Conservation (phyloP, 2,888 invertebrate genomes). For the Neria commutata region DNA sequence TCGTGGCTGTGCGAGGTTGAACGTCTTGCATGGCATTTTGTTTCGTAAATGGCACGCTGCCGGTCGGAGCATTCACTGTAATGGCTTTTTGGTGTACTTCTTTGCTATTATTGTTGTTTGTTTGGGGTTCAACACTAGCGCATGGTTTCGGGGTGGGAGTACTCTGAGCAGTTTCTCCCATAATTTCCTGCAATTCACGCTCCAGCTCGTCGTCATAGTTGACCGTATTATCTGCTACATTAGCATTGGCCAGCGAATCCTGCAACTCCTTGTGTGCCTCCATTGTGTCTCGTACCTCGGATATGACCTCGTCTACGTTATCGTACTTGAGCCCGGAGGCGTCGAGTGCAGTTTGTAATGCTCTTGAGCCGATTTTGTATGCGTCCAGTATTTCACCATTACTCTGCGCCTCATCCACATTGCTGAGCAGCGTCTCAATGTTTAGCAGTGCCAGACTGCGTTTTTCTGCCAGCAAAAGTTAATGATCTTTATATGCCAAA, state of each 20-base stretch:
- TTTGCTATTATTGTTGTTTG: too few relatives aligned
- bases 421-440: constrained; percentile 66
- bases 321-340: constrained; percentile 72
- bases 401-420: constrained; percentile 67
- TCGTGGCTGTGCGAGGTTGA: constrained; percentile 29
- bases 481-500: not conserved
- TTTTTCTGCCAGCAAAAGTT: constrained; percentile 59
- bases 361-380: constrained; percentile 71
- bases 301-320: constrained; percentile 73
- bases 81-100: too few relatives aligned
- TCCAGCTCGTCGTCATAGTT: constrained; percentile 65
- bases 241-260: constrained; percentile 62
- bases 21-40: too few relatives aligned
- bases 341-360: constrained; percentile 71
- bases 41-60: constrained; percentile 14
- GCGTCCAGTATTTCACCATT: constrained; percentile 67
- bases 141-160: too few relatives aligned
- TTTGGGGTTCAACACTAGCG: too few relatives aligned
- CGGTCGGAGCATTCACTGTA: too few relatives aligned
- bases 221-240: constrained; percentile 48
- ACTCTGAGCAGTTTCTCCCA: constrained; percentile 51
- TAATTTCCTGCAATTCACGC: constrained; percentile 69
- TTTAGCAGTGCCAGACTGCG: constrained; percentile 67
- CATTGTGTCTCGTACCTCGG: constrained; percentile 73
- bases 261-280: constrained; percentile 66